A percentile compares a stretch with the other conserved stretches of the same genome.
These are phyloP conservation scores for Embiotoca jacksoni DNA, from an alignment of 2,113 vertebrate species.

Conservation along the genomic window DNA sequence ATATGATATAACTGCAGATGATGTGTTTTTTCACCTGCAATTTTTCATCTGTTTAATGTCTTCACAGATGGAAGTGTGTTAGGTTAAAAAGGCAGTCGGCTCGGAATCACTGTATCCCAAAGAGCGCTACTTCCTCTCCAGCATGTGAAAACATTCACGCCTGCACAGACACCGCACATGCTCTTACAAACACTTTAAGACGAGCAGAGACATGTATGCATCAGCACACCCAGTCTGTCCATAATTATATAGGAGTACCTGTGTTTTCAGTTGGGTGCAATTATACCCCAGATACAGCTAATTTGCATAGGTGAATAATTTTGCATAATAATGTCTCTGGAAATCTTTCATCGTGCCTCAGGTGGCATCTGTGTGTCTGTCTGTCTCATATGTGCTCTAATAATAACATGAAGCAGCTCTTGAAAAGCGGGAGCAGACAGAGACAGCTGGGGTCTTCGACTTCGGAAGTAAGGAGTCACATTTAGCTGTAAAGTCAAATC, in stretches of 20 bases:
- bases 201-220: not conserved
- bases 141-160: not conserved
- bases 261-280: conserved; percentile 27
- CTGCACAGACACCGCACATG: not conserved
- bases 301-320: conserved; percentile 68
- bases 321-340: conserved; percentile 51
- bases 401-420: conserved; percentile 45
- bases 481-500: not conserved
- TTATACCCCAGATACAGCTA: conserved; percentile 39
- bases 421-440: conserved; percentile 10
- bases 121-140: not conserved
- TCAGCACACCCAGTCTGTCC: not conserved
- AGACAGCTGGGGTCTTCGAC: conserved; percentile 37
- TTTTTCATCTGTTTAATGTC: not conserved
- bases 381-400: conserved; percentile 37
- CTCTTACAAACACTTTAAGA: conserved; percentile 1
- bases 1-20: not conserved
- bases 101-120: not conserved
- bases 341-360: conserved; percentile 63
- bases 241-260: conserved; percentile 29
- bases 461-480: not conserved
- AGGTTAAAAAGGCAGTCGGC: not conserved
- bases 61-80: not conserved
- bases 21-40: not conserved
- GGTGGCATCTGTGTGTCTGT: conserved; percentile 54